Evolutionary conservation across 1,140 invertebrate genomes (phyloP), one percentile per base, ranked within the genome.

Genomic region (Yoshiicerus persimilis): DNA sequence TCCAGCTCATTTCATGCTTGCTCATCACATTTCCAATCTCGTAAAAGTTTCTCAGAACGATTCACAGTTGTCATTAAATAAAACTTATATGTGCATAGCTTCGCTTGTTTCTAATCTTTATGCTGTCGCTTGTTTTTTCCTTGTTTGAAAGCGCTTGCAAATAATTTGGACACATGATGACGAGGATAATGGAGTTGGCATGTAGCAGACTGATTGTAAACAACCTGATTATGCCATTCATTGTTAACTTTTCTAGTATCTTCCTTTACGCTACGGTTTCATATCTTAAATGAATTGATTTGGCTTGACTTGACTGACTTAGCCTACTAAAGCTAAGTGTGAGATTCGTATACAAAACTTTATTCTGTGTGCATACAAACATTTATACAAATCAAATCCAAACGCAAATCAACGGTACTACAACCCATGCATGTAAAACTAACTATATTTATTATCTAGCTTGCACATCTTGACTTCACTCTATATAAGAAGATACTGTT

Each of bases 221-320:
- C 34, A 80, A 80, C 75, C 75, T 80, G 75, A 80, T 80, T 80
- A 80, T 80, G 75, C 75, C 75, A 80, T 38, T 80, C 75, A 80
- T 80, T 80, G 30, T 16, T 56, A 56, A 56, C 47, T 56, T 4
- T 56, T 6, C 47, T 56, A n/a, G n/a, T n/a, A 27, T 25, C 23
- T 70, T 30, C 25, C 23, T 4, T 6, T 64, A 64, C 25, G 20
- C n/a, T 30, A 70, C 64, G 64, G 64, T 70, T 30, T 30, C 27
- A n/a, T 70, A 30, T 25, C 64, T 70, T 70, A 70, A 70, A 70
- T 70, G 64, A 70, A 70, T 70, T 70, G 64, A 70, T 56, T 56
- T 56, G 39, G 47, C 47, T 16, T 56, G 16, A 56, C 16, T 56
- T 16, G 20, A 56, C 47, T 56, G 16, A 56, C 23, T 41, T 41